Base-by-base conservation (phyloP, 2,888 invertebrate species). In the Villa cingulata region DNA sequence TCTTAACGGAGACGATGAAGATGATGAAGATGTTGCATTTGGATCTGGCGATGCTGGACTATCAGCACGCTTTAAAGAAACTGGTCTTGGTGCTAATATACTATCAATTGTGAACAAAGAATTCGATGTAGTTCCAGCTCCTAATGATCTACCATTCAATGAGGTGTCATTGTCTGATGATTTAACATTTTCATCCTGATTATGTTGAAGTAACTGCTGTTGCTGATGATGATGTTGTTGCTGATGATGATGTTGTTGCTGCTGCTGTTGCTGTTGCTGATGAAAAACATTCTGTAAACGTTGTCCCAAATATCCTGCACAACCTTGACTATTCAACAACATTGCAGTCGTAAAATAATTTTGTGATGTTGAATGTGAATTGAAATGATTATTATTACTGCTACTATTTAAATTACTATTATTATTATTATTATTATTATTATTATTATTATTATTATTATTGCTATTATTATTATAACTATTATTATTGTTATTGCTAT, bases 51-150 rank as follows among this genome's bases (percentile, higher is more conserved):
- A 68, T 32, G 43, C 27, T 29, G 66, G 66, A 10, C 68, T 61
- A 50, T 70, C 57, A 20, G 62, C 58, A n/a, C 65, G 61, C 49
- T 64, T 63, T 4, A 53, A 51, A 20, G 51, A 44, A 37, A 41
- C 40, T 19, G 49, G 49, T 39, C 45, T 52, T 45, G 86, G 84
- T 42, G 86, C 86, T 65, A 88, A 72, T 59, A 88, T 86, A 70
- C 86, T 87, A 70, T 88, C 88, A 61, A 88, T 88, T 58, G 87
- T 88, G 67, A 88, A 88, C 52, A 86, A 74, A 6, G 81, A 80
- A 19, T 76, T 71, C 1, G 75, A 71, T 60, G 77, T 71, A 9
- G 64, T 57, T 12, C 59, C 56, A 34, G 62, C 62, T 17, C 27
- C 46, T 12, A 44, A 44, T 12, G 54, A 48, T 46, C 51, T 43